These are phyloP conservation scores for Clytia hemisphaerica DNA, from an alignment of 30 jellyfish, hydroid and myxozoan genomes.

Conservation along the genomic window DNA sequence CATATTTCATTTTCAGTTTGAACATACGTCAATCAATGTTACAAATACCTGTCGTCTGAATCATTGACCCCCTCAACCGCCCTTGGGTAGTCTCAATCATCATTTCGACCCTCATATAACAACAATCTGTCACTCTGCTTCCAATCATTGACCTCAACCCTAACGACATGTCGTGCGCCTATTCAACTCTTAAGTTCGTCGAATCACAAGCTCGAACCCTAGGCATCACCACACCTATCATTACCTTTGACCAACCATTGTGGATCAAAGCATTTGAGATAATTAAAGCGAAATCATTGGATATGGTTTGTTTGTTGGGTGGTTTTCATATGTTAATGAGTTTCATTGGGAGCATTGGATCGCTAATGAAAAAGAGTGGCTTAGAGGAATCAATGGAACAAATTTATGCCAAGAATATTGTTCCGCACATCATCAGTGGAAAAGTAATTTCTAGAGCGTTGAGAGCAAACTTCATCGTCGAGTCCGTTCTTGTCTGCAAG, in stretches of 20 bases:
- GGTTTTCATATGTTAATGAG: conserved; percentile 49
- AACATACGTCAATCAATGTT: too few species aligned
- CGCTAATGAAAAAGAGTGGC: conserved; percentile 49
- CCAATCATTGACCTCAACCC: conserved; percentile 44
- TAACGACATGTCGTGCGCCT: conserved; percentile 25
- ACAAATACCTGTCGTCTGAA: too few species aligned
- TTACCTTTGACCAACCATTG: conserved; percentile 56
- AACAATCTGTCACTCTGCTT: neutral
- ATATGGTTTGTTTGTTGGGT: conserved; percentile 47
- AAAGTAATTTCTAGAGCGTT: conserved; percentile 50
- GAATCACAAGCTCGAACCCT: conserved; percentile 16
- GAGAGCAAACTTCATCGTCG: conserved; percentile 33
- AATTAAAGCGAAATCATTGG: conserved; percentile 1
- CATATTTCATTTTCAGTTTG: too few species aligned
- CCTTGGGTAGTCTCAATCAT: too few species aligned
- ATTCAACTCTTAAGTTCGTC: conserved; percentile 27
- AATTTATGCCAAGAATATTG: conserved; percentile 41
- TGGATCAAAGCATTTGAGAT: conserved; percentile 43
- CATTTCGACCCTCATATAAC: too few species aligned
- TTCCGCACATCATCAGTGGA: conserved; percentile 27
- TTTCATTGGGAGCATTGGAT: conserved; percentile 41
- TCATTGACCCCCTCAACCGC: too few species aligned
- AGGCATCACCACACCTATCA: conserved; percentile 30
- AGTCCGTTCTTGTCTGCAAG: conserved; percentile 20
- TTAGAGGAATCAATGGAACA: conserved; percentile 42